Evolutionary conservation across 2,888 invertebrate species (phyloP), one percentile per base, ranked within the genome.

Genomic region (Lottia gigantea): DNA sequence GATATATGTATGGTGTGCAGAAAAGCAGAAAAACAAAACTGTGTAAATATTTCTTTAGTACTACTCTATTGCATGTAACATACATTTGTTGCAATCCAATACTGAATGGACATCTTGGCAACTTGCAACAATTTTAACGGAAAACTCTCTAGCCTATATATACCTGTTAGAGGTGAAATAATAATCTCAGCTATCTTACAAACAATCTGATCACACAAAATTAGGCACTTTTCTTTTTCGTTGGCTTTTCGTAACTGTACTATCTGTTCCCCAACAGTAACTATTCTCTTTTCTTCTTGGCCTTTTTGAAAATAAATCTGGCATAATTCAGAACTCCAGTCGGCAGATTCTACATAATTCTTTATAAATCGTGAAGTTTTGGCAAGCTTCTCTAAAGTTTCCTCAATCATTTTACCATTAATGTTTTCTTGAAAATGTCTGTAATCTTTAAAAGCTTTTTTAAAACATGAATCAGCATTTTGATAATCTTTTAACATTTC

Each of bases 401-500:
- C 26, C 26, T 40, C 55, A 40, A 55, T 67, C 19, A 61, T 40
- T 3, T 19, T 19, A 15, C 15, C 67, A 61, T 67, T 49, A 25
- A 15, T 61, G 40, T 67, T 67, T 40, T 40, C 61, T 26, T 67
- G 31, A 67, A 82, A 82, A 15, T 66, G 47, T 25, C 71, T 69
- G 66, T 83, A 85, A 65, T 83, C 80, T 40, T 80, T 74, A 47
- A 79, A 68, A 4, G 85, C 83, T 55, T 75, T 77, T 66, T 78
- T 76, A 74, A 79, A 82, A 72, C 80, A 75, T 23, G 77, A 69
- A 15, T 79, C 73, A 15, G 84, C 81, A 45, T 82, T 80, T 40
- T 65, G 67, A 2, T 49, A 40, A 40, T 80, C 76, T 8, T 73
- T 70, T 19, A 80, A 66, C 16, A 74, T 72, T 72, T 86, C 84